phyloP scores from a whole-genome alignment of 2,888 invertebrate species.

The Ethmia dodecea region DNA sequence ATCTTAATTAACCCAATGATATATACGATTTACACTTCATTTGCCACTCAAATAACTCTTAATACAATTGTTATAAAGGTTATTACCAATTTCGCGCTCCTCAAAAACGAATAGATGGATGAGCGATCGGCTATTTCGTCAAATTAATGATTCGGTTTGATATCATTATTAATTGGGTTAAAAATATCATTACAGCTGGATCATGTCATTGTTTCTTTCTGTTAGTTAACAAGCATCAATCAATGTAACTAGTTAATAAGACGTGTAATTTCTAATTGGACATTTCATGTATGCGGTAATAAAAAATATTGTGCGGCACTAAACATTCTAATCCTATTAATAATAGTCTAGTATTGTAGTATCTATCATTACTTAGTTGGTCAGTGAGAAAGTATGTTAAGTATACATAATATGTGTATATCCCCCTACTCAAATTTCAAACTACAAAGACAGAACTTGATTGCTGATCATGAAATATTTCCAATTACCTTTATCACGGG shows the following conservation, averaged over 20 bases:
- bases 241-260: constrained; percentile 20
- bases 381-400: no score
- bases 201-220: constrained; percentile 20
- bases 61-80: constrained; percentile 17
- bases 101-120: constrained; percentile 26
- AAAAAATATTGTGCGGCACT: no score
- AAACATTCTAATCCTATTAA: no score
- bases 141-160: constrained; percentile 55
- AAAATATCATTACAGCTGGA: constrained; percentile 33
- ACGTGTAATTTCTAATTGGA: no score
- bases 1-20: constrained; percentile 22
- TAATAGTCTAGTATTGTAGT: no score
- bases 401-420: no score
- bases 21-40: background rate
- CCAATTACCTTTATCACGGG: no score
- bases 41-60: background rate
- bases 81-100: constrained; percentile 37
- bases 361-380: no score
- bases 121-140: constrained; percentile 48
- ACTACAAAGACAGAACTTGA: no score
- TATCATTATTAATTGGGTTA: constrained; percentile 69
- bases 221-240: constrained; percentile 26
- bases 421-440: no score
- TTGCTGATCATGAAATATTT: no score
- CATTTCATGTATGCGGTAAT: no score